Evolutionary conservation across 2,888 invertebrate genomes (phyloP), one percentile per base, ranked within the genome.

Genomic region (Capitulum mitella): DNA sequence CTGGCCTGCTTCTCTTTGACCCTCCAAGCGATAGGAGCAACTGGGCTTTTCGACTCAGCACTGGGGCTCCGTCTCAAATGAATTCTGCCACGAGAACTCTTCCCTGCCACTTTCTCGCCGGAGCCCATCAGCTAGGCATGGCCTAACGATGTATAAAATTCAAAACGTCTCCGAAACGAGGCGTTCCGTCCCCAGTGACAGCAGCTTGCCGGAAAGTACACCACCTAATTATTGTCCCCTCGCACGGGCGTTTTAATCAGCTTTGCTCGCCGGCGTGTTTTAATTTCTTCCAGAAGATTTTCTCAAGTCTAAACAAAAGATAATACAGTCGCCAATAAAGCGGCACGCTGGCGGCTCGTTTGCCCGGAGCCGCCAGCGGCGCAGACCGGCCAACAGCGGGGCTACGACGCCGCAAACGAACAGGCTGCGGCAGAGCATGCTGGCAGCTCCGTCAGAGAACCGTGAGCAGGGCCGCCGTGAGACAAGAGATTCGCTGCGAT

Each of bases 261-360:
- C 64, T 64, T 64, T 64, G 34, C 64, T 64, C 64, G 64, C 64
- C 32, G 10, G 64, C 64, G 19, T 34, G 74, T 74, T 74, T 74
- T 74, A 74, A 74, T 74, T 74, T 74, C 74, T 74, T 74, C 74
- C 74, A 74, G 74, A 43, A 74, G 74, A 43, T 74, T 74, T 74
- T 74, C 74, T 37, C 74, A 26, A 74, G 74, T 74, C 74, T 74
- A 74, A 74, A 74, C 74, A 74, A 74, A 74, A 70, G 74, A 74
- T 43, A 74, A 74, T 74, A 64, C 64, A 34, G 64, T 64, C 32
- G 10, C 64, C 64, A 64, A 64, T 64, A 64, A 64, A 64, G 64
- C 64, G 64, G 14, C 16, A 29, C 58, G 58, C n/a, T 29, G n/a
- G n/a, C 14, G 29, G n/a, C 58, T 29, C 58, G 29, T 58, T 58